Conservation (phyloP, 1,140 invertebrate genomes). For the Frieseomelitta varia region DNA sequence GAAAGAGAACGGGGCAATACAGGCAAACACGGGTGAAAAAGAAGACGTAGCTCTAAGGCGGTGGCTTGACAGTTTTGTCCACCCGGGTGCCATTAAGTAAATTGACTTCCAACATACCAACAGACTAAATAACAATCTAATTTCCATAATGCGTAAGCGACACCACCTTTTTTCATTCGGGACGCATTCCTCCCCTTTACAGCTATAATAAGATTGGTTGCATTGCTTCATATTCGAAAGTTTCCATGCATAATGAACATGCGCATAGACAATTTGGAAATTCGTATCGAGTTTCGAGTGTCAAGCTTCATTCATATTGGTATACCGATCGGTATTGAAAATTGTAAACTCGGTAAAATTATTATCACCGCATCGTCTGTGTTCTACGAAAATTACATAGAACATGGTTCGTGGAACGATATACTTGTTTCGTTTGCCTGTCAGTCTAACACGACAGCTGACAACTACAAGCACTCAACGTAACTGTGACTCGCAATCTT, state of each 20-base stretch:
- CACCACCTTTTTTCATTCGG: conserved; percentile 34
- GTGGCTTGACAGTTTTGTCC: conserved; percentile 67
- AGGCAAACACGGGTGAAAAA: conserved; percentile 53
- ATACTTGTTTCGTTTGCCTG: neutral
- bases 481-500: neutral
- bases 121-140: conserved; percentile 69
- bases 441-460: neutral
- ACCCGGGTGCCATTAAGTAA: conserved; percentile 73
- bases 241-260: neutral
- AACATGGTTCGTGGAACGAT: neutral
- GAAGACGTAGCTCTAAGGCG: conserved; percentile 65
- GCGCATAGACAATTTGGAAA: neutral
- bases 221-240: neutral
- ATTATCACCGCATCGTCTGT: neutral
- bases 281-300: neutral
- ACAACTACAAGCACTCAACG: neutral
- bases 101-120: conserved; percentile 71
- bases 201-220: neutral
- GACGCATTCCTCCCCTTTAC: conserved; percentile 3
- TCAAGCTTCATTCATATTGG: too few species aligned
- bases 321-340: neutral
- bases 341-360: neutral
- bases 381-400: neutral
- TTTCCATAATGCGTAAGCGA: conserved; percentile 72
- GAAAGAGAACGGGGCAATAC: conserved; percentile 1